These are phyloP conservation scores for Lasaia peninsularis DNA, from an alignment of 1,140 invertebrate genomes.

Conservation along the genomic window DNA sequence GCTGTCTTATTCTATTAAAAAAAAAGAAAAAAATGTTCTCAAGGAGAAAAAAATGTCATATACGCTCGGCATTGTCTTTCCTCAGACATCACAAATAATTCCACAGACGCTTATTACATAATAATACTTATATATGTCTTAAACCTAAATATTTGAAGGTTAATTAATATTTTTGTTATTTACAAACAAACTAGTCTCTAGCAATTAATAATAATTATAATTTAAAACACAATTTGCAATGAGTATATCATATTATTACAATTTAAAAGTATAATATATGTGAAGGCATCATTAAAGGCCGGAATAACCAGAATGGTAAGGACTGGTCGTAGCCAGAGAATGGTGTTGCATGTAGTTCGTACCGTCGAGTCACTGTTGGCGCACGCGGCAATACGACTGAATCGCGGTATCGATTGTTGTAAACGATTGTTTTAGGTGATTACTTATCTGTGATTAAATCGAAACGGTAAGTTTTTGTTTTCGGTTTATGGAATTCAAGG, in stretches of 20 bases:
- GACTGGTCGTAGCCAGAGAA: neutral
- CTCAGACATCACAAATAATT: too few species aligned
- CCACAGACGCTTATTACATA: too few species aligned
- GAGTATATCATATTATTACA: neutral
- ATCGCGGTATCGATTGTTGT: neutral
- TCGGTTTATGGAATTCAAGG: too few species aligned
- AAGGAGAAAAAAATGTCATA: too few species aligned
- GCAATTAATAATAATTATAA: neutral
- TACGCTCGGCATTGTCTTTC: too few species aligned
- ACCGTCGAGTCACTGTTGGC: neutral
- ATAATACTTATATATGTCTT: too few species aligned
- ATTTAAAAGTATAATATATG: conserved; percentile 1
- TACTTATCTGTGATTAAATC: neutral
- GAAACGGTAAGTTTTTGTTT: neutral
- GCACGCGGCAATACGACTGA: neutral
- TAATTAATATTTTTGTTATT: neutral
- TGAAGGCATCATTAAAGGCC: conserved; percentile 10
- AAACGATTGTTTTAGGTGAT: neutral
- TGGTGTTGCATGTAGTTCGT: neutral
- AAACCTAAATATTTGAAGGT: too few species aligned
- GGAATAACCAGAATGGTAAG: neutral
- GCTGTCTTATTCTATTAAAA: too few species aligned
- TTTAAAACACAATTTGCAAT: neutral
- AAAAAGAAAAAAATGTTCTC: too few species aligned
- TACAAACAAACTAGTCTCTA: neutral